Percentiles rank a stretch among this genome's conserved stretches.
phyloP scores from a whole-genome alignment of 1,140 invertebrate genomes.

The Orussus abietinus region DNA sequence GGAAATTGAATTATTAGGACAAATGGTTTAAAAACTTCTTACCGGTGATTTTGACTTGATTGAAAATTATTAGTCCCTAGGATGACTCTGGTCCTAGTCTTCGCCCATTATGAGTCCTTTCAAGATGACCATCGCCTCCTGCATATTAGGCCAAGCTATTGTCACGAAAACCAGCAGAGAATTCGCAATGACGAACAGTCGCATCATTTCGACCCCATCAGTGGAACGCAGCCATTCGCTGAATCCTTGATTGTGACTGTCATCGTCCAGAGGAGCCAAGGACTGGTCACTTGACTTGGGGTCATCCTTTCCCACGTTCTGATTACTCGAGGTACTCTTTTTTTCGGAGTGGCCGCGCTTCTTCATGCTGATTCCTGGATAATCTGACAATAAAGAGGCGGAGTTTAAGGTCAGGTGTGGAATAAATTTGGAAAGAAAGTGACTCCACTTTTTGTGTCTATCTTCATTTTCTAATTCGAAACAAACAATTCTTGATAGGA shows the following conservation, averaged over 20 bases:
- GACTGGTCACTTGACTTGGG: too few species aligned
- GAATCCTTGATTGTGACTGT: conserved; percentile 51
- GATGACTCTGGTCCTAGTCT: conserved; percentile 24
- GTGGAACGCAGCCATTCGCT: conserved; percentile 56
- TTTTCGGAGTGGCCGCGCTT: conserved; percentile 21
- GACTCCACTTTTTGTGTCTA: too few species aligned
- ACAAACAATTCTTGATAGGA: too few species aligned
- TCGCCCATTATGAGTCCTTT: conserved; percentile 46
- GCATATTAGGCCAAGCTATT: conserved; percentile 57
- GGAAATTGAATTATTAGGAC: too few species aligned
- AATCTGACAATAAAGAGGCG: conserved; percentile 16
- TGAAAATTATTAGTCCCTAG: too few species aligned
- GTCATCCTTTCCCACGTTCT: conserved; percentile 23
- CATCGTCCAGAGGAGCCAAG: conserved; percentile 33
- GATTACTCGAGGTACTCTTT: conserved; percentile 3
- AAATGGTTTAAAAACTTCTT: too few species aligned
- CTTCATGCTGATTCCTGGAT: conserved; percentile 18
- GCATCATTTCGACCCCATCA: conserved; percentile 57
- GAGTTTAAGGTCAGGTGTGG: too few species aligned
- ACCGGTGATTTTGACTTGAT: too few species aligned
- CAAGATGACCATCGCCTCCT: conserved; percentile 39
- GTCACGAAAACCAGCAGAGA: conserved; percentile 55
- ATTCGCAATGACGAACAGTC: conserved; percentile 59
- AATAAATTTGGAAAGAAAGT: too few species aligned
- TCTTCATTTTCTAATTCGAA: too few species aligned